Percentiles rank a stretch among this genome's conserved stretches.
These are phyloP conservation scores for Ictalurus furcatus DNA, from an alignment of 2,113 vertebrate species.

Conservation along the genomic window DNA sequence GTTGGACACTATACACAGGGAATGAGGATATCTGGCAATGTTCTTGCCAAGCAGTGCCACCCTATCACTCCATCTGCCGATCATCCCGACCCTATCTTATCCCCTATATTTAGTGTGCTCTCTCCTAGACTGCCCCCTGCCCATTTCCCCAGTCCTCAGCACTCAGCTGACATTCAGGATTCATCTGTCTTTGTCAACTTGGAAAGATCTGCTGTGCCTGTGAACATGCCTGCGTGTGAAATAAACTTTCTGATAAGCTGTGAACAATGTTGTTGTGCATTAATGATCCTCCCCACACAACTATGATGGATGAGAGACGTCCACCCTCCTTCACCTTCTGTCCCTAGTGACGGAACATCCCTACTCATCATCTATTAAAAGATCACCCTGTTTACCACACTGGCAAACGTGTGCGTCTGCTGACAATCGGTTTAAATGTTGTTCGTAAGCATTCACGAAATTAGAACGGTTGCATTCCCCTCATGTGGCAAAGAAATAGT, in stretches of 20 bases:
- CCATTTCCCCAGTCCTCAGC: constrained; percentile 8
- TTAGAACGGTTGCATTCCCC: not conserved
- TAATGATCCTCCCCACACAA: constrained; percentile 65
- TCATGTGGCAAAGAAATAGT: not conserved
- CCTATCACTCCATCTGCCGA: constrained; percentile 2
- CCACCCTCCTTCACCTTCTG: not conserved
- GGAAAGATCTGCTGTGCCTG: constrained; percentile 53
- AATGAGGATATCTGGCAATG: constrained; percentile 6
- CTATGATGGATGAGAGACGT: constrained; percentile 51
- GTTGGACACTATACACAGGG: not conserved
- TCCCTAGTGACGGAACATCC: constrained; percentile 27
- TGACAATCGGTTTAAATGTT: constrained; percentile 12
- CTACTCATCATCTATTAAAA: constrained; percentile 46
- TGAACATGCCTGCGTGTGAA: constrained; percentile 66
- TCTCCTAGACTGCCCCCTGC: not conserved
- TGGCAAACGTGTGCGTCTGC: not conserved
- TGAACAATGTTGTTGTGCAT: constrained; percentile 73
- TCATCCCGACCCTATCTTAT: constrained; percentile 15
- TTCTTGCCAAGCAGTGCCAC: constrained; percentile 9
- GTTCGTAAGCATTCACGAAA: not conserved
- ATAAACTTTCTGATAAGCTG: constrained; percentile 75
- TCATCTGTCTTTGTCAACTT: constrained; percentile 64
- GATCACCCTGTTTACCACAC: constrained; percentile 12
- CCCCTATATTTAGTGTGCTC: constrained; percentile 64
- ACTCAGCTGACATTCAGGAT: constrained; percentile 59